Evolutionary conservation across 1,140 invertebrate genomes (phyloP), one percentile per base, ranked within the genome.

Genomic region (Octopus bimaculoides): DNA sequence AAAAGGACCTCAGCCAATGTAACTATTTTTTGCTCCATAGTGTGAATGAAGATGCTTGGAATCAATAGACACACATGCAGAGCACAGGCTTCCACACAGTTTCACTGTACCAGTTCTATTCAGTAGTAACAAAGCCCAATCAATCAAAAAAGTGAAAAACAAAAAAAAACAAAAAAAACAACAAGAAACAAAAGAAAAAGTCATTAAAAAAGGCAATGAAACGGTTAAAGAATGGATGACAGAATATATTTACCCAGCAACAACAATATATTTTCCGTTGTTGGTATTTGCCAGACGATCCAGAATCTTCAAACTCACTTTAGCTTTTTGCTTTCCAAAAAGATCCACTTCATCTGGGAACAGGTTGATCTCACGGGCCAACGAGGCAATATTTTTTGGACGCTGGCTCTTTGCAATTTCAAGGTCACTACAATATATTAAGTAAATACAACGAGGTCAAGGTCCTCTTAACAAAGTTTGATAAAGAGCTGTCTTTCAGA

Each of bases 271-370:
- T 91, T 96, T 97, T 82, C 98, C 98, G 90, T 94, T 91, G 69
- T 91, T 91, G 78, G 93, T 92, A 75, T 93, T 84, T 71, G 91
- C 86, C 6, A 98, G 90, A 77, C 97, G 90, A 10, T 98, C 91
- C 6, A 98, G 88, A 71, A 97, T 93, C 4, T 93, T 93, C 5
- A 99, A 90, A 0, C 94, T 93, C n/a, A 99, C 93, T 91, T 99
- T 99, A 4, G 96, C 98, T 89, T 99, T 99, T 82, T 94, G 97
- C 85, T 92, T 94, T 8, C 98, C 98, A 91, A 98, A 99, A 77
- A 94, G 92, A 52, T 95, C 95, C 7, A 98, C 92, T 90, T 99
- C 98, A 54, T 92, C 92, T 0, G 93, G 89, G 77, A 92, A 89
- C 17, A 99, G 88, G 4, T 97, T 87, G 26, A 88, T 83, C 82